These are phyloP conservation scores for Saccostrea echinata DNA, from an alignment of 1,140 invertebrate genomes.

Conservation along the genomic window DNA sequence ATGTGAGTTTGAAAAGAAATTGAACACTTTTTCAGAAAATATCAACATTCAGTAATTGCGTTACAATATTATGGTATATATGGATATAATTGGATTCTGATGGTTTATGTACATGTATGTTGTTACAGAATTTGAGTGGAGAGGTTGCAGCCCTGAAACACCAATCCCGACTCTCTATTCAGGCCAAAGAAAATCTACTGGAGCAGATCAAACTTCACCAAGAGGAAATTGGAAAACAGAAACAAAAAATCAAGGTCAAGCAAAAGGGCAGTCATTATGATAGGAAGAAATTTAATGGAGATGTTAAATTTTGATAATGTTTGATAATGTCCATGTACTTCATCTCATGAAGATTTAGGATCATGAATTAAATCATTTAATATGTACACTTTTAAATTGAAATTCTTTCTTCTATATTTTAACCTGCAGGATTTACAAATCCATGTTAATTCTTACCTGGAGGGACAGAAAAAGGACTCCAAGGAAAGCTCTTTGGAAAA, in stretches of 20 bases:
- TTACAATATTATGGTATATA: too few species aligned
- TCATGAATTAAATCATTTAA: too few species aligned
- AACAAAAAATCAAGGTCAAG: constrained; percentile 65
- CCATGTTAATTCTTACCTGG: constrained; percentile 59
- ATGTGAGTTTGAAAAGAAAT: too few species aligned
- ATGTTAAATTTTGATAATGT: background rate
- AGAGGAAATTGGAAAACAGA: constrained; percentile 66
- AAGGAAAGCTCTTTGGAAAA: constrained; percentile 58
- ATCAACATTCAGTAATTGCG: too few species aligned
- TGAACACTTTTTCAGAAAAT: too few species aligned
- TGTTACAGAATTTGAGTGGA: constrained; percentile 61
- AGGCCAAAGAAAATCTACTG: constrained; percentile 64
- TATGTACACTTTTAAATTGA: background rate
- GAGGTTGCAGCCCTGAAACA: constrained; percentile 63
- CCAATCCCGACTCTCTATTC: constrained; percentile 54
- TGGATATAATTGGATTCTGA: too few species aligned
- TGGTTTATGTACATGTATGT: too few species aligned
- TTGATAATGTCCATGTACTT: background rate
- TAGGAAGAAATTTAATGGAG: background rate
- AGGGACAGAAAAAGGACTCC: constrained; percentile 57
- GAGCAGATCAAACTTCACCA: constrained; percentile 70
- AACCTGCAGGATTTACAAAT: constrained; percentile 63
- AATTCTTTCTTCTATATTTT: background rate
- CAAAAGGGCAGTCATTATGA: background rate
- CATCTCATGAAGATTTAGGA: background rate